Conservation (phyloP, 2,888 invertebrate genomes). For the Escarpia spicata region DNA sequence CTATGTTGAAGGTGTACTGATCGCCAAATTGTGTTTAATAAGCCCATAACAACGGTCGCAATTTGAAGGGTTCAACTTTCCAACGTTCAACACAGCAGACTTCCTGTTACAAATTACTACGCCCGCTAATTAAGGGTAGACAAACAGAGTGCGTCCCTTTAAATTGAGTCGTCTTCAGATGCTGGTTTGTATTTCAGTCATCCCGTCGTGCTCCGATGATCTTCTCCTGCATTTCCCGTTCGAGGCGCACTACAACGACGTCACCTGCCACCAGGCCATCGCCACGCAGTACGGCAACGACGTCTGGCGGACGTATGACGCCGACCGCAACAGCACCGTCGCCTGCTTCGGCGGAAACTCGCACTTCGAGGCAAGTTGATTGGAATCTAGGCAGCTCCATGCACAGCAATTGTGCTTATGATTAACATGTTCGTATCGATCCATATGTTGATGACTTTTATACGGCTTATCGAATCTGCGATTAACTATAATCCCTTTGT, state of each 20-base stretch:
- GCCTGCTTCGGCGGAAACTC: constrained; percentile 22
- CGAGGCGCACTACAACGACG: constrained; percentile 20
- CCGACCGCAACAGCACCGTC: background rate
- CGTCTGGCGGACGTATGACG: background rate
- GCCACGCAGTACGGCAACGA: background rate
- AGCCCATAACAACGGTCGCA: no score
- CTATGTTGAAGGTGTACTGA: no score
- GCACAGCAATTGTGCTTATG: background rate
- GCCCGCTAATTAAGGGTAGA: no score
- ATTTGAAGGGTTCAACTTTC: no score
- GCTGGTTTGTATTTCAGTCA: background rate
- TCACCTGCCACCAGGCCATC: constrained; percentile 21
- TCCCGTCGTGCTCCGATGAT: background rate
- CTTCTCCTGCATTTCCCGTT: background rate
- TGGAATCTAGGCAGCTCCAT: background rate
- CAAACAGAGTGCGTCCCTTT: no score
- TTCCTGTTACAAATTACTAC: no score
- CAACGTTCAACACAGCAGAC: no score
- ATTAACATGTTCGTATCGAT: background rate
- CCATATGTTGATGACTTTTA: no score
- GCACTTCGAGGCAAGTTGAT: background rate
- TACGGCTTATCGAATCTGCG: no score
- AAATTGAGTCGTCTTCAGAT: background rate
- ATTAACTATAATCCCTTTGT: no score
- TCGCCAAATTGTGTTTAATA: no score